A percentile compares a stretch with the other conserved stretches of the same genome.
These are phyloP conservation scores for Lepetodrilus schrolli DNA, from an alignment of 2,888 invertebrate genomes.

Conservation along the genomic window DNA sequence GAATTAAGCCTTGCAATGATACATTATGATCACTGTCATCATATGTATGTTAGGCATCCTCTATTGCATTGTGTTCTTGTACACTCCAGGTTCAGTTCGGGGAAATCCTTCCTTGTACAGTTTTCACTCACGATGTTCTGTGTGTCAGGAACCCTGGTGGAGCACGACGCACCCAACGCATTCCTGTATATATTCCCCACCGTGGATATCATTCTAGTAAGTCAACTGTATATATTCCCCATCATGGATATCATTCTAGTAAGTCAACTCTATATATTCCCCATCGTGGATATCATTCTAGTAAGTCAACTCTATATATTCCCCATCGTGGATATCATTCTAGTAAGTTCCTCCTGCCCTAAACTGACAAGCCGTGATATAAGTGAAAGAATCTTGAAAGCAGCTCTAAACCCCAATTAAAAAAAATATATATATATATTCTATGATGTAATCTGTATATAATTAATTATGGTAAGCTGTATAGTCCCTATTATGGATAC, in stretches of 20 bases:
- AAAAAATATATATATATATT: too few relatives aligned
- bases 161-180: neutral
- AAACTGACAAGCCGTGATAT: too few relatives aligned
- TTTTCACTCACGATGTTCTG: neutral
- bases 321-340: neutral
- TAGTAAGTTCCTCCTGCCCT: too few relatives aligned
- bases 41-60: too few relatives aligned
- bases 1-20: too few relatives aligned
- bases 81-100: neutral
- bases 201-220: conserved; percentile 28
- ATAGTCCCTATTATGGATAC: neutral
- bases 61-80: too few relatives aligned
- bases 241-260: conserved; percentile 30
- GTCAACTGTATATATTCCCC: conserved; percentile 35
- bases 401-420: too few relatives aligned
- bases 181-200: conserved; percentile 34
- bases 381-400: too few relatives aligned
- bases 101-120: neutral
- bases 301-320: neutral
- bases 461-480: too few relatives aligned
- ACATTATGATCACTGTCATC: too few relatives aligned
- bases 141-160: neutral
- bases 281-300: neutral
- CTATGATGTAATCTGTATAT: too few relatives aligned
- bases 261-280: conserved; percentile 23